Base-by-base conservation (phyloP, 2,113 vertebrate genomes). In the Mormyrus iriodes region DNA sequence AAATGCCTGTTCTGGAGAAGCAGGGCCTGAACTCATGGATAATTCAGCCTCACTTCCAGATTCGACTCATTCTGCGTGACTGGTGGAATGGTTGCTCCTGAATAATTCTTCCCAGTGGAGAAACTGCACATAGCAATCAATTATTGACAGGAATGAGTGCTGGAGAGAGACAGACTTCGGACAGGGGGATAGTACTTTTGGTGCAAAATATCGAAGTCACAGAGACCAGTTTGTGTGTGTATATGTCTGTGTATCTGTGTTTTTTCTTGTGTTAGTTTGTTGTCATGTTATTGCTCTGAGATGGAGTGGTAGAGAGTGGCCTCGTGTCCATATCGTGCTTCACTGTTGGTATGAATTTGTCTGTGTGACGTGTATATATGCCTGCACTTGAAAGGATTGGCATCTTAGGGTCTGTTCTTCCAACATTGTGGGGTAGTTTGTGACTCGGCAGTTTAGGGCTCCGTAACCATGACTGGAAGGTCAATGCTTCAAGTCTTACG, bases 81-180 rank as follows among this genome's bases (percentile, higher is more conserved):
- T 89, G 51, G 58, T 24, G 82, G 90, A 90, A 83, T 24, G 65
- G 83, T 73, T 53, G 86, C 83, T 91, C 42, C 85, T 88, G 82
- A 91, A 88, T 91, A 88, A 88, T 86, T 88, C 87, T 90, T 58
- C 88, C 90, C 82, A 48, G 48, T 82, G 85, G 85, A 88, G 79
- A 85, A 44, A 61, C 48, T 51, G 84, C 82, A 88, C 83, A 88
- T 83, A 83, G 44, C 24, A 19, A 91, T 91, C 83, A 65, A 90
- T 91, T 88, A 86, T 88, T 90, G 44, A 90, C 53, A 52, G 89
- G 65, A 76, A 39, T 88, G 73, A 53, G 89, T 52, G 52, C 51
- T 46, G 39, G 79, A 53, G 84, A 85, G 61, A 44, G 65, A 35
- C n/a, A 73, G 85, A 58, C 42, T 42, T 55, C 76, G 39, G 53